These are phyloP conservation scores for Encarsia formosa DNA, from an alignment of 2,888 invertebrate genomes.

Conservation along the genomic window DNA sequence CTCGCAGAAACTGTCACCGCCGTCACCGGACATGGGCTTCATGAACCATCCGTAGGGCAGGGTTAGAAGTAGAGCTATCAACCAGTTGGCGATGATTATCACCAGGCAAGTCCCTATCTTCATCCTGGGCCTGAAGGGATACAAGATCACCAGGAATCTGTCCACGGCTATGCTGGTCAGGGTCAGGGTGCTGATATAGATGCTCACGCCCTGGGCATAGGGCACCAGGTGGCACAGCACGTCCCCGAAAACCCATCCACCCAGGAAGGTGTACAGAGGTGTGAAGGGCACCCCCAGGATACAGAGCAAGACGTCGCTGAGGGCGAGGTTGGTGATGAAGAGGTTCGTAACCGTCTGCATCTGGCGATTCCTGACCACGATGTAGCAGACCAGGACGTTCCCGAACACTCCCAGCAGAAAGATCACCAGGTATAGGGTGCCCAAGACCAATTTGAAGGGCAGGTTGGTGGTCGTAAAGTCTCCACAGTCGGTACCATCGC, in stretches of 20 bases:
- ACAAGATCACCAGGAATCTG: constrained; percentile 94
- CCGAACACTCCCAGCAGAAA: constrained; percentile 88
- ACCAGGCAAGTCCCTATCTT: constrained; percentile 78
- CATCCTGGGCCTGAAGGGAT: constrained; percentile 92
- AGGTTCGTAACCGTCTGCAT: constrained; percentile 99
- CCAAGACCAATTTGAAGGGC: constrained; percentile 70
- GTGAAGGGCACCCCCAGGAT: constrained; percentile 94
- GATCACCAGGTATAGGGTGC: constrained; percentile 71
- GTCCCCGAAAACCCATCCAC: constrained; percentile 89
- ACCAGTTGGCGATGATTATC: constrained; percentile 88
- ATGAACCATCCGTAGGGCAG: constrained; percentile 87
- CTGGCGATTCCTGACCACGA: constrained; percentile 87
- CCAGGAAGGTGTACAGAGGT: constrained; percentile 87
- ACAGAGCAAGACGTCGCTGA: constrained; percentile 92
- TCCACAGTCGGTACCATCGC: too few species aligned
- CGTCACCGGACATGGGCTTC: constrained; percentile 52
- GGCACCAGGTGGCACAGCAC: constrained; percentile 89
- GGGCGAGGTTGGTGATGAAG: constrained; percentile 93
- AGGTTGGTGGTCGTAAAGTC: constrained; percentile 48
- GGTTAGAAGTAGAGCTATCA: constrained; percentile 80
- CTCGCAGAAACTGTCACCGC: constrained; percentile 60
- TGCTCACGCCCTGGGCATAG: constrained; percentile 90
- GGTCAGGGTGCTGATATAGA: constrained; percentile 95
- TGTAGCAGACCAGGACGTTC: constrained; percentile 88
- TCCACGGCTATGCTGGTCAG: constrained; percentile 96